Conservation (phyloP, 2,888 invertebrate species). For the Aphidoletes aphidimyza region DNA sequence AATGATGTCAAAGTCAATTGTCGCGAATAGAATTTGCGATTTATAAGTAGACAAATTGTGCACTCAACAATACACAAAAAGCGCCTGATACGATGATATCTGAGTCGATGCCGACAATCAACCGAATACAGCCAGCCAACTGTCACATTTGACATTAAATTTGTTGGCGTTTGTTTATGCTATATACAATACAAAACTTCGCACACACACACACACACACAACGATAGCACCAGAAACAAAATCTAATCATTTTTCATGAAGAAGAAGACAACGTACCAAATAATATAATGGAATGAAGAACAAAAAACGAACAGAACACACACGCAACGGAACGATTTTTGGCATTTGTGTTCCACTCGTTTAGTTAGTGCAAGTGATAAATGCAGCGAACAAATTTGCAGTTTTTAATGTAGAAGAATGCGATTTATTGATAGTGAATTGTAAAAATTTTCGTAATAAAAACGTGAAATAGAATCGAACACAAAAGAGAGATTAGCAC, state of each 20-base stretch:
- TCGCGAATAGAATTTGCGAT: neutral
- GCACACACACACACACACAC: neutral
- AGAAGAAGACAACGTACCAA: neutral
- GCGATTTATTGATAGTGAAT: neutral
- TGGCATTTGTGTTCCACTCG: slow-evolving; percentile 24
- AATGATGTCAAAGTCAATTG: neutral
- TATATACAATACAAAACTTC: slow-evolving; percentile 5
- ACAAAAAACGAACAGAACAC: neutral
- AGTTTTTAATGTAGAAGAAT: neutral
- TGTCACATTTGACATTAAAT: slow-evolving; percentile 19
- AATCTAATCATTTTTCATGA: slow-evolving; percentile 7
- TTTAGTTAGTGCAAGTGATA: neutral
- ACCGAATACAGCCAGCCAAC: neutral
- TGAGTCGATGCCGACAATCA: neutral
- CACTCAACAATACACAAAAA: neutral
- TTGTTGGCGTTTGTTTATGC: slow-evolving; percentile 28
- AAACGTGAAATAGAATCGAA: neutral
- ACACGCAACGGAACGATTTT: neutral
- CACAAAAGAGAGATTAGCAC: neutral
- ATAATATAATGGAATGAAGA: neutral
- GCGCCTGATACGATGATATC: too few species aligned
- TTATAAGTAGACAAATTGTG: neutral
- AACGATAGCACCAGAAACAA: neutral
- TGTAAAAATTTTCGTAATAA: neutral
- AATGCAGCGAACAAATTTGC: neutral